Base-by-base conservation (phyloP, 2,888 invertebrate species). In the Rotaria sp. region DNA sequence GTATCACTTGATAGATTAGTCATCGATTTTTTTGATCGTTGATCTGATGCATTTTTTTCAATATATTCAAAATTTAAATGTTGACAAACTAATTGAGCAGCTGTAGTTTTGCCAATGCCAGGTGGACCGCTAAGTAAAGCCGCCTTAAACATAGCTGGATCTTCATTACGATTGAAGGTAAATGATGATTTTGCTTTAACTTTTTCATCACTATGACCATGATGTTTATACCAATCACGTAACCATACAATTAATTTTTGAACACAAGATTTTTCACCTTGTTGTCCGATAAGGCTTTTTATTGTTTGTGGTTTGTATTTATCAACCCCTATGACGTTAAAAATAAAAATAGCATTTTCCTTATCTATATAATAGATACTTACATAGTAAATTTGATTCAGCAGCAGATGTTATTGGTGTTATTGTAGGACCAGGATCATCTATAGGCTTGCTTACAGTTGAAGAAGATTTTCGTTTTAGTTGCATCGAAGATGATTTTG, bases 41-140 rank as follows among this genome's bases (percentile, higher is more conserved):
- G 96, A 91, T 98, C 97, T 0, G 98, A 99, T 0, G 99, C 99
- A 92, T 99, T 99, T 90, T 97, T 94, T 92, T 99, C 99, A 24
- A 97, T 94, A 88, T 94, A 93, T 90, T 96, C 96, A 89, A 95
- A 96, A 0, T 95, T 95, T 30, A 96, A 92, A 90, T 96, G 96
- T 91, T 92, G 88, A 21, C 87, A 87, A 67, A 86, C 85, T 50
- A 87, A n/a, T 87, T 84, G 87, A 75, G 95, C 96, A 0, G 95
- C 94, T 24, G 96, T 96, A 0, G 96, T 96, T 93, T 96, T 96
- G 26, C 80, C 98, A 87, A 99, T 94, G 75, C 98, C 99, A 0
- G 97, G 99, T 1, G 97, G 95, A 4, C 99, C 99, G 0, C 98
- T 98, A 1, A 99, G 92, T 45, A 99, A 91, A 0, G 95, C 97